Evolutionary conservation across 2,888 invertebrate genomes (phyloP).

Genomic region (Alloscopus bannaensis): DNA sequence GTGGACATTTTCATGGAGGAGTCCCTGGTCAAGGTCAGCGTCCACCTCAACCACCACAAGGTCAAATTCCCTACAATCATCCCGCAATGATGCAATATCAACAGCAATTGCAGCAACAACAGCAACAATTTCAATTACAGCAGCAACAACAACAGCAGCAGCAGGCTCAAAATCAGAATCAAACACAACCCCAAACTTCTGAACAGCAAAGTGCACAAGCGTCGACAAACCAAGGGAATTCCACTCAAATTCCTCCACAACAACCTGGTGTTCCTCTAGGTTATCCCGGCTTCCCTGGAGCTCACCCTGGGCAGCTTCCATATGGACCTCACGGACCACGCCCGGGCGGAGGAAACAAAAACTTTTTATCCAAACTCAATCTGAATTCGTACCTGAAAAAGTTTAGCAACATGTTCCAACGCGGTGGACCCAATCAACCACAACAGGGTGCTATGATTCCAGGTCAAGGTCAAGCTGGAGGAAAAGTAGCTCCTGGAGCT

Average conservation of each 20-base stretch:
- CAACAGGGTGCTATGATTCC: conserved; percentile 7
- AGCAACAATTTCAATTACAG: conserved; percentile 28
- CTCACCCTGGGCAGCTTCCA: conserved; percentile 4
- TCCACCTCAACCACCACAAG: neutral
- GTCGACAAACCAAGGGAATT: conserved; percentile 10
- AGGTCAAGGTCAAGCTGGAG: neutral
- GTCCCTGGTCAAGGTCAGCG: conserved; percentile 30
- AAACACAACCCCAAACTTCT: conserved; percentile 34
- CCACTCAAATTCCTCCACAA: conserved; percentile 18
- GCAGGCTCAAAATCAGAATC: conserved; percentile 35
- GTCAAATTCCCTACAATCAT: conserved; percentile 10
- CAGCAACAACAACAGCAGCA: conserved; percentile 32
- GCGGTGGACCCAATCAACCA: conserved; percentile 36
- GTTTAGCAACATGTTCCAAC: conserved; percentile 70
- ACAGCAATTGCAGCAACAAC: conserved; percentile 21
- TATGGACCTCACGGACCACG: conserved; percentile 39
- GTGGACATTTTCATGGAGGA: conserved; percentile 22
- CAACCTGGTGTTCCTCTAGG: conserved; percentile 3
- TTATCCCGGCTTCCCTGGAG: conserved; percentile 43
- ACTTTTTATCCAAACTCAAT: conserved; percentile 58
- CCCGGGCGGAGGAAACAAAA: conserved; percentile 51
- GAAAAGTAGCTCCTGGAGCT: neutral
- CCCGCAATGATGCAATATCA: conserved; percentile 20
- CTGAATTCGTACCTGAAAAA: conserved; percentile 69
- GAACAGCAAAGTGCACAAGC: no score